phyloP scores from a whole-genome alignment of 2,797 vertebrate genomes.

The Acipenser transmontanus region DNA sequence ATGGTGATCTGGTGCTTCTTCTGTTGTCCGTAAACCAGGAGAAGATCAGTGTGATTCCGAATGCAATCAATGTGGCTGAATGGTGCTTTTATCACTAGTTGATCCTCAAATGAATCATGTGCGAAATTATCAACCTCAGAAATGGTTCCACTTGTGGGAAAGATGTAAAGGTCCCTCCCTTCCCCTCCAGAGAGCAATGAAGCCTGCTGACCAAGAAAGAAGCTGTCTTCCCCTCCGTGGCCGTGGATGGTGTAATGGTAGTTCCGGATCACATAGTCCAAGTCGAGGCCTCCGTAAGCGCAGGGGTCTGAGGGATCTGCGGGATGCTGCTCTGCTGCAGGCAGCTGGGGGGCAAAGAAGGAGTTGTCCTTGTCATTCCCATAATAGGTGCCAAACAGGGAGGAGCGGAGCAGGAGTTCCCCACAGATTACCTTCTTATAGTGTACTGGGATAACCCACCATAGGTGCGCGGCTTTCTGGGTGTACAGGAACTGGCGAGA shows the following conservation, averaged over 20 bases:
- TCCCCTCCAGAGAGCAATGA: constrained; percentile 18
- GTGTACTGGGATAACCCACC: constrained; percentile 16
- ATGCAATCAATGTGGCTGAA: constrained; percentile 16
- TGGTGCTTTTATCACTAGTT: constrained; percentile 13
- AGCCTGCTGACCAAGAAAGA: constrained; percentile 14
- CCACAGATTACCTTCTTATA: constrained; percentile 15
- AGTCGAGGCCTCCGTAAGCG: constrained; percentile 3
- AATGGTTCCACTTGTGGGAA: constrained; percentile 14
- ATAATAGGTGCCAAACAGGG: constrained; percentile 20
- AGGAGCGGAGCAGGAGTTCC: constrained; percentile 13
- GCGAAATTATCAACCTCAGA: constrained; percentile 20
- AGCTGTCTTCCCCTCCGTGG: constrained; percentile 10
- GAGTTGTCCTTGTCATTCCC: constrained; percentile 18
- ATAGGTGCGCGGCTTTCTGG: constrained; percentile 11
- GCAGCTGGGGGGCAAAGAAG: constrained; percentile 9
- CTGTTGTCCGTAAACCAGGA: constrained; percentile 12
- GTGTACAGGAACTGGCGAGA: constrained; percentile 18
- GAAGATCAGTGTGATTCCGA: constrained; percentile 6
- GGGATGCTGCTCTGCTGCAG: not conserved
- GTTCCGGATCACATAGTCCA: constrained; percentile 19
- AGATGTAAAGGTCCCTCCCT: constrained; percentile 20
- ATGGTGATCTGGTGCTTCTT: constrained; percentile 7
- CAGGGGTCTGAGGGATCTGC: not conserved
- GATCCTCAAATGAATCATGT: constrained; percentile 12
- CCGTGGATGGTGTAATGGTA: constrained; percentile 19